Conservation (phyloP, 2,888 invertebrate genomes). For the Timandra comae region DNA sequence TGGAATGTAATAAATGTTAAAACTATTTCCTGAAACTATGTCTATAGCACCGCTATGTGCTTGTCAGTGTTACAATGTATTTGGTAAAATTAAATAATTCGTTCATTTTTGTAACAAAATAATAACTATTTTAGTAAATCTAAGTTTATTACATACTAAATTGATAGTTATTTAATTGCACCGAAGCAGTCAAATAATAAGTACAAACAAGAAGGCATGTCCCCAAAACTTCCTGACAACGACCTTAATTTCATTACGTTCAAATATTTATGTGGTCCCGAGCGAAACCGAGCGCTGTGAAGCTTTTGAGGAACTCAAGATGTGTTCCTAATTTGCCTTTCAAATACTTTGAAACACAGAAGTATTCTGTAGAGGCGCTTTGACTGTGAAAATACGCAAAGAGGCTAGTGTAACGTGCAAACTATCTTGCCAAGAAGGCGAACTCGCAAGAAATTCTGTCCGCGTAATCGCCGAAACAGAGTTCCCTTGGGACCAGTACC, state of each 20-base stretch:
- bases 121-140: no score
- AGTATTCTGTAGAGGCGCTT: conserved; percentile 61
- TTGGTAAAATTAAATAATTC: no score
- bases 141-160: no score
- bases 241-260: conserved; percentile 45
- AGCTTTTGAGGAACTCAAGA: conserved; percentile 47
- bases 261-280: conserved; percentile 54
- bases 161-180: no score
- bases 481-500: conserved; percentile 59
- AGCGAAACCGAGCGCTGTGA: conserved; percentile 27
- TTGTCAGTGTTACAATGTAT: no score
- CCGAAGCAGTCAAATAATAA: no score
- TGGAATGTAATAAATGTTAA: no score
- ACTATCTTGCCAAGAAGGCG: conserved; percentile 64
- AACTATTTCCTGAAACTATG: no score
- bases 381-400: conserved; percentile 63
- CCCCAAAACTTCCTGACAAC: conserved; percentile 16
- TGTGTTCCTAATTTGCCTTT: conserved; percentile 71
- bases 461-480: conserved; percentile 75
- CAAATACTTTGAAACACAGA: conserved; percentile 69
- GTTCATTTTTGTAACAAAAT: no score
- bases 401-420: conserved; percentile 68
- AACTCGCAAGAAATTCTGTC: conserved; percentile 66
- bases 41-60: no score
- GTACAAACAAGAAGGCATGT: background rate